Percentiles rank a stretch among this genome's conserved stretches.
Conservation (phyloP, 2,113 vertebrate species). For the Lophochroa leadbeateri region DNA sequence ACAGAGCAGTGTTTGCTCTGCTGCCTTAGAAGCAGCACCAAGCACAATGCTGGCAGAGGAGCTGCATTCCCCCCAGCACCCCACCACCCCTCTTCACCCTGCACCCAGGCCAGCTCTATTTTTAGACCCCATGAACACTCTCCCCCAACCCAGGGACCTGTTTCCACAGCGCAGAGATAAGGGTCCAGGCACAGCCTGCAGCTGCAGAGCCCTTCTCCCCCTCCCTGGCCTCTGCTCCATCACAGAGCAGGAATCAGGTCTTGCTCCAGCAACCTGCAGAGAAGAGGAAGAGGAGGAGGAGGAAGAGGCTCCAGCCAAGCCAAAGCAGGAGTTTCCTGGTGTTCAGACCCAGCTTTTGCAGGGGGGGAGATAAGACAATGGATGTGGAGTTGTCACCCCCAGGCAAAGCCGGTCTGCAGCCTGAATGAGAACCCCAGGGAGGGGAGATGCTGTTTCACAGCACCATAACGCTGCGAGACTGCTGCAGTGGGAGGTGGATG, state of each 20-base stretch:
- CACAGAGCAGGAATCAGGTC: neutral
- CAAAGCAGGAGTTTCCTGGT: slow-evolving; percentile 17
- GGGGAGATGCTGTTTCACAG: neutral
- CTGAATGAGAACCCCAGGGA: neutral
- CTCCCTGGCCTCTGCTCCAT: neutral
- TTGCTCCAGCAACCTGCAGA: slow-evolving; percentile 5
- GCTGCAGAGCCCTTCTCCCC: neutral
- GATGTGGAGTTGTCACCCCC: neutral
- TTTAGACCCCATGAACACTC: neutral
- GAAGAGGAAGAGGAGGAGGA: neutral
- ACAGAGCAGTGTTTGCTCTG: fast-evolving
- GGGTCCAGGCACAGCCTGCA: neutral
- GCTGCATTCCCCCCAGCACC: neutral
- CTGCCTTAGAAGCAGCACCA: neutral
- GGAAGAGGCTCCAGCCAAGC: neutral
- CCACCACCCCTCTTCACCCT: neutral
- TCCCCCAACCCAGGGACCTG: neutral
- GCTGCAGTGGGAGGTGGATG: neutral
- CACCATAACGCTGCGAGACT: fast-evolving
- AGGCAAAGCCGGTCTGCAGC: neutral
- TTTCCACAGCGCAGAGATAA: neutral
- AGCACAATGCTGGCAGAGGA: neutral
- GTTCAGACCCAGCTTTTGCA: neutral
- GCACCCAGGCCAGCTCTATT: neutral
- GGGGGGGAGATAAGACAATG: neutral